A percentile compares a stretch with the other conserved stretches of the same genome.
Evolutionary conservation across 2,797 vertebrate genomes (phyloP).

Genomic region (Lycodopsis pacificus): DNA sequence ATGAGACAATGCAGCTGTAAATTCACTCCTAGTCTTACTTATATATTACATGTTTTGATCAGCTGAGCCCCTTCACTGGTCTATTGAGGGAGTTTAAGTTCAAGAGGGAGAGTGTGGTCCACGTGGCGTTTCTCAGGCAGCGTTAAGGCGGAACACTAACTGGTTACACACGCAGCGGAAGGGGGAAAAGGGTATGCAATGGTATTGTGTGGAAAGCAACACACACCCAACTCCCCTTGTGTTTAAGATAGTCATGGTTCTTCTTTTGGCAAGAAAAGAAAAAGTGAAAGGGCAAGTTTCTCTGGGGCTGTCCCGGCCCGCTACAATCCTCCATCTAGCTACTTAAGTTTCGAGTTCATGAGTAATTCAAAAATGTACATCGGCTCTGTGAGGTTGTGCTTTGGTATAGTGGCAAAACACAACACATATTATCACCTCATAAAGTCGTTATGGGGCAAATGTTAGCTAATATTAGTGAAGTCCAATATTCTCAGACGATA

Average conservation of each 20-base stretch:
- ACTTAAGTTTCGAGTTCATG: background rate
- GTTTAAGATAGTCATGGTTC: background rate
- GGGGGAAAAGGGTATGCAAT: too few species aligned
- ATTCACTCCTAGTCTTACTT: background rate
- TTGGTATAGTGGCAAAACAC: background rate
- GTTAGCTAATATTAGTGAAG: background rate
- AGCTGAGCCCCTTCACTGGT: background rate
- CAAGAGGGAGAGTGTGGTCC: too few species aligned
- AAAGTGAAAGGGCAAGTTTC: background rate
- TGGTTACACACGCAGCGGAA: conserved; percentile 1
- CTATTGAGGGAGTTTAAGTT: background rate
- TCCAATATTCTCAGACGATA: background rate
- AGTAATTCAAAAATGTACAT: background rate
- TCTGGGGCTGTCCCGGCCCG: background rate
- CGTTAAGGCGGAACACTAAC: background rate
- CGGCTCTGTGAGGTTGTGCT: background rate
- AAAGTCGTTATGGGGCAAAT: too few species aligned
- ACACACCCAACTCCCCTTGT: background rate
- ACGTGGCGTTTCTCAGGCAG: background rate
- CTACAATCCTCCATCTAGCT: too few species aligned
- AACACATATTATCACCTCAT: background rate
- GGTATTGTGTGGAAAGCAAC: background rate
- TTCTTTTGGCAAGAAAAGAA: background rate
- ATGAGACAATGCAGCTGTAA: background rate
- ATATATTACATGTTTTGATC: background rate